Evolutionary conservation across 2,113 vertebrate species (phyloP).

Genomic region (Toxotes jaculatrix): DNA sequence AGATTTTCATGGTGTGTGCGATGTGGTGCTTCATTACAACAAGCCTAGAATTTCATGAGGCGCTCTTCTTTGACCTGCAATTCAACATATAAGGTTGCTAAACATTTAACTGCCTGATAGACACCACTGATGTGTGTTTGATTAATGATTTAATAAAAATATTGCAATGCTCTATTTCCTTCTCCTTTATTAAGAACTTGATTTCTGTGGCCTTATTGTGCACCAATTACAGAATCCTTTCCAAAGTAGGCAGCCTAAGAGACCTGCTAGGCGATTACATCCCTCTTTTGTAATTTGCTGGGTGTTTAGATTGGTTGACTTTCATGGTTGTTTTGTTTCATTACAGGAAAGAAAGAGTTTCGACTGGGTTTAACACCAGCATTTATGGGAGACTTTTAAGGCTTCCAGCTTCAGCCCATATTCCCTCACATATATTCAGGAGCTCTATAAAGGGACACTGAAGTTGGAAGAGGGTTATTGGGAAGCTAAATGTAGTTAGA

Average conservation of each 20-base stretch:
- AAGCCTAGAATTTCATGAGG: background rate
- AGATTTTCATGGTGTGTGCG: background rate
- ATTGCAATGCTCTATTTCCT: background rate
- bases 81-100: background rate
- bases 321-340: slow-evolving; percentile 35
- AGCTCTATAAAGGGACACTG: background rate
- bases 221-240: slow-evolving; percentile 12
- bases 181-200: background rate
- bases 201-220: background rate
- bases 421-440: background rate
- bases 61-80: background rate
- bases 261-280: slow-evolving; percentile 1
- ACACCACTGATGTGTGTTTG: background rate
- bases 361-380: slow-evolving; percentile 24
- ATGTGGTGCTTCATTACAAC: background rate
- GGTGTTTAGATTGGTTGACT: slow-evolving; percentile 14
- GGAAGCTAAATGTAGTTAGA: background rate
- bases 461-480: slow-evolving; percentile 21
- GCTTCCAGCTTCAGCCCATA: background rate
- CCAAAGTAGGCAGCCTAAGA: background rate
- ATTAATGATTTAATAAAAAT: slow-evolving; percentile 11
- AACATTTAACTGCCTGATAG: slow-evolving; percentile 6
- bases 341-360: slow-evolving; percentile 14
- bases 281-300: slow-evolving; percentile 32
- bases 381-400: slow-evolving; percentile 31